Evolutionary conservation across 2,888 invertebrate genomes (phyloP).

Genomic region (Synergus umbraculus): DNA sequence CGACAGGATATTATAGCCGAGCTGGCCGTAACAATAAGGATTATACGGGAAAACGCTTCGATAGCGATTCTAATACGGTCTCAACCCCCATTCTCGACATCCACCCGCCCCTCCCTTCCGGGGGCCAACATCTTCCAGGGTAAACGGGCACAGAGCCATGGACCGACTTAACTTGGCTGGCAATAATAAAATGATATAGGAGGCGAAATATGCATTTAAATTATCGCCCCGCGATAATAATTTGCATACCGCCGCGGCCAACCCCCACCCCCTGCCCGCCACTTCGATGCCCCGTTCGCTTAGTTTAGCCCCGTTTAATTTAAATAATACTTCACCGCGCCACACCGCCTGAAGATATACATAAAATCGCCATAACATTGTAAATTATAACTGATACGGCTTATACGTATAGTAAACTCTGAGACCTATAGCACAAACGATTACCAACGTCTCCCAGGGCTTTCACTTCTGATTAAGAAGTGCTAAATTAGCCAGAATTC

Average conservation of each 20-base stretch:
- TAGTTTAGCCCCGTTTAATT: constrained; percentile 78
- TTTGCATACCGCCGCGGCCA: constrained; percentile 75
- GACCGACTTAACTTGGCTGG: constrained; percentile 74
- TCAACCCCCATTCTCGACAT: constrained; percentile 49
- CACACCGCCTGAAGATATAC: constrained; percentile 74
- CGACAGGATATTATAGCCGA: constrained; percentile 70
- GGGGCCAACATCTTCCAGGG: constrained; percentile 61
- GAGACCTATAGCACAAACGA: constrained; percentile 11
- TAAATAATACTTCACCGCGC: constrained; percentile 77
- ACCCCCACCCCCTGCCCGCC: constrained; percentile 60
- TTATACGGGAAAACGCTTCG: constrained; percentile 72
- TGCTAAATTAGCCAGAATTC: constrained; percentile 20
- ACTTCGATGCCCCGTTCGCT: constrained; percentile 71
- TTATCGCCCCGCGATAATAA: constrained; percentile 78
- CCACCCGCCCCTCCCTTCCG: constrained; percentile 41
- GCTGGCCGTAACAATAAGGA: constrained; percentile 71
- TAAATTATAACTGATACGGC: constrained; percentile 78
- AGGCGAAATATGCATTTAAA: constrained; percentile 78
- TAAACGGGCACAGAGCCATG: constrained; percentile 67
- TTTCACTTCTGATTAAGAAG: constrained; percentile 24
- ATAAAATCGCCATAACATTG: constrained; percentile 78
- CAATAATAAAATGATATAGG: constrained; percentile 78
- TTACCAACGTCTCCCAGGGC: constrained; percentile 12
- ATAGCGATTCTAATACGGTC: constrained; percentile 71
- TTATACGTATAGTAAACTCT: constrained; percentile 64